These are phyloP conservation scores for Shinisaurus crocodilurus DNA, from an alignment of 2,113 vertebrate species.

Conservation along the genomic window DNA sequence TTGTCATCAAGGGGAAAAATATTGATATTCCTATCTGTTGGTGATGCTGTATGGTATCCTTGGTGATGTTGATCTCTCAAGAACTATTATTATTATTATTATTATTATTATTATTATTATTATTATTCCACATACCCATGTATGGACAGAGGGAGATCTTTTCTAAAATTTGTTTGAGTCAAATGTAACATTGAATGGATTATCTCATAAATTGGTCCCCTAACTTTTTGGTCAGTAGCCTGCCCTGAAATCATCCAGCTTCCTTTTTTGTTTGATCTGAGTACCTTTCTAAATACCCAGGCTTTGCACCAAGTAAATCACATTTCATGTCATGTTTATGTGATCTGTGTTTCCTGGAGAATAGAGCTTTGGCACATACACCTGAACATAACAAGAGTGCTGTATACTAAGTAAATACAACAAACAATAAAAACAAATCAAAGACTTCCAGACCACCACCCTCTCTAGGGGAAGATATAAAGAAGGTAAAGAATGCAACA, in stretches of 20 bases:
- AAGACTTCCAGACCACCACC: too few relatives aligned
- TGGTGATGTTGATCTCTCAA: not conserved
- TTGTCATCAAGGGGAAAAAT: not conserved
- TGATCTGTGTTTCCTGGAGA: not conserved
- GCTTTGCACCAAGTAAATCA: conserved; percentile 34
- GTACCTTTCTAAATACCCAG: conserved; percentile 34
- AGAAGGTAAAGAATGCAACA: not conserved
- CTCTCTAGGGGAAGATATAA: not conserved
- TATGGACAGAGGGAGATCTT: conserved; percentile 11
- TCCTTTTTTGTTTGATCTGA: conserved; percentile 43
- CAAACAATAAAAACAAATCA: not conserved
- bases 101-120: too few relatives aligned
- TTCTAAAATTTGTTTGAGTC: not conserved
- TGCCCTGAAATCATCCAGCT: conserved; percentile 12
- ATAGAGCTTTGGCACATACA: not conserved
- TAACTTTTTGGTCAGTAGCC: conserved; percentile 33
- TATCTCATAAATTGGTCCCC: conserved; percentile 9
- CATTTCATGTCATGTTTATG: not conserved
- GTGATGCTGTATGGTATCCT: conserved; percentile 9
- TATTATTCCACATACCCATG: not conserved
- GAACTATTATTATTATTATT: not conserved
- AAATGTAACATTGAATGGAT: not conserved
- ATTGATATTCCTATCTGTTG: conserved; percentile 11
- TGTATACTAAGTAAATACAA: not conserved
- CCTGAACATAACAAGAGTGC: not conserved